Evolutionary conservation across 2,888 invertebrate species (phyloP).

Genomic region (Melieria omissa): DNA sequence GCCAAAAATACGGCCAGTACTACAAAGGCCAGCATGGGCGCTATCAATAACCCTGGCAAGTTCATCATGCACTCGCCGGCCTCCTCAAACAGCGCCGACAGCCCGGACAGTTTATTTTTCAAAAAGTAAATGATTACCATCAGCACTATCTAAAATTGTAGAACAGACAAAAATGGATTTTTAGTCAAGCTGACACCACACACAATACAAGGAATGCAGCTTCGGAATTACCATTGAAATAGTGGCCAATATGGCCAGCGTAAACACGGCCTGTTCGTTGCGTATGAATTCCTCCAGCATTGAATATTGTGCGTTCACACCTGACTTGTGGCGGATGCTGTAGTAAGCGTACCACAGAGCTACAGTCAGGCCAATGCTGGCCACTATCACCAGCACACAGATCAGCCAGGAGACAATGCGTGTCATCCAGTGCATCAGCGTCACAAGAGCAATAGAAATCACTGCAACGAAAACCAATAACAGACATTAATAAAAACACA

Average conservation of each 20-base stretch:
- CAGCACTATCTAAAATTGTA: conserved; percentile 73
- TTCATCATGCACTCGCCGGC: conserved; percentile 88
- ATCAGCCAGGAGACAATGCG: conserved; percentile 88
- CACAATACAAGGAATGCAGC: not conserved
- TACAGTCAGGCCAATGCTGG: conserved; percentile 80
- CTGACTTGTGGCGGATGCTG: conserved; percentile 72
- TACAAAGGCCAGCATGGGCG: conserved; percentile 85
- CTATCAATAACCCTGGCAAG: conserved; percentile 85
- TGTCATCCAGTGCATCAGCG: conserved; percentile 85
- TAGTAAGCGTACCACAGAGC: conserved; percentile 91
- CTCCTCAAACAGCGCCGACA: conserved; percentile 88
- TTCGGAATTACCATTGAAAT: conserved; percentile 77
- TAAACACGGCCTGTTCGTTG: conserved; percentile 87
- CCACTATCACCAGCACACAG: conserved; percentile 81
- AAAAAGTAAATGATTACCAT: conserved; percentile 80
- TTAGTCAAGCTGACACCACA: not conserved
- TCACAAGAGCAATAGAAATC: conserved; percentile 83
- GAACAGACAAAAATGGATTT: not conserved
- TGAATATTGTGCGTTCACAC: conserved; percentile 55
- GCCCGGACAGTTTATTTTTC: conserved; percentile 82
- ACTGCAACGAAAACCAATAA: conserved; percentile 70
- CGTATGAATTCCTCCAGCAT: conserved; percentile 81
- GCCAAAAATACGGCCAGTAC: conserved; percentile 81
- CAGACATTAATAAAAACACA: not conserved
- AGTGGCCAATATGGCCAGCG: conserved; percentile 86